Base-by-base conservation (phyloP, 2,113 vertebrate species). In the Gasterosteus nipponicus region DNA sequence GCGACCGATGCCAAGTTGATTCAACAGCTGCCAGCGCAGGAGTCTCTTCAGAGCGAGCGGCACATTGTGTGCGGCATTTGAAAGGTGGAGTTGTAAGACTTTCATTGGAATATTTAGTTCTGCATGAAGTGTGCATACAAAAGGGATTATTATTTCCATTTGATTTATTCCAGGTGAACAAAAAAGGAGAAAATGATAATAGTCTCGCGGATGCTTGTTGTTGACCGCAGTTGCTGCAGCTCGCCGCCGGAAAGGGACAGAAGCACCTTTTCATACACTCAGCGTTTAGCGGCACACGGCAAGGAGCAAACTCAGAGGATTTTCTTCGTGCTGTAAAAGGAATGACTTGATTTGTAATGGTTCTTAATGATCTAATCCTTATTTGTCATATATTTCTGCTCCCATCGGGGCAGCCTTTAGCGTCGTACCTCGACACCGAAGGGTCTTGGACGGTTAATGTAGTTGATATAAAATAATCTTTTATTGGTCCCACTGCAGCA, bases 21-120 rank as follows among this genome's bases (percentile, higher is more conserved):
- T 69, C 73, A 84, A 57, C 66, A 81, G 78, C 84, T 87, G 82
- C 86, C 82, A 79, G 57, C 56, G 68, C 82, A 75, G 63, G 73
- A 62, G 39, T 61, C 70, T 49, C 10, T 79, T 80, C 44, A 31
- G 31, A 65, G 62, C 10, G 66, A 62, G 74, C 73, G 26, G n/a
- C 80, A 71, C 84, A 83, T 69, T 72, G 46, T 64, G 46, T 60
- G 63, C 75, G 74, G 22, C 78, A 73, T 85, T 75, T 82, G 19
- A 82, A 76, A 87, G 70, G 47, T 79, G 69, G 71, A 82, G 70
- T 57, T 85, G 59, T 83, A 70, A 82, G 68, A 16, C 59, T 72
- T 66, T 82, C 57, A 64, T 54, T 77, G 33, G 54, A 82, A 79
- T 75, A 84, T 79, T 71, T 71, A 63, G 60, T 81, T 80, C 47